Base-by-base conservation (phyloP, 1,140 invertebrate species). In the Heliconius hermathena region DNA sequence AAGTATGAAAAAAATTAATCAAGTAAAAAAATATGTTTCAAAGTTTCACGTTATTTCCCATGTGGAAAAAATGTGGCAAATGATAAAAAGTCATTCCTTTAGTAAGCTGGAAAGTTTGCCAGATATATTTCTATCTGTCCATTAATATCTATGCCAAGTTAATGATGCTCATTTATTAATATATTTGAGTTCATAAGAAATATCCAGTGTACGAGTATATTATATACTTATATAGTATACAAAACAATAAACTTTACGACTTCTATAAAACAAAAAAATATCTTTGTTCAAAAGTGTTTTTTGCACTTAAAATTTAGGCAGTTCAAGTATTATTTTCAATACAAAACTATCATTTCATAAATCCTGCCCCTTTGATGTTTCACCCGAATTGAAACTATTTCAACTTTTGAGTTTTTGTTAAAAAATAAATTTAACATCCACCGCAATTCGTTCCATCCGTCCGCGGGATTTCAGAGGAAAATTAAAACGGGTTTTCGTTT, bases 321-420 rank as follows among this genome's bases (percentile, higher is more conserved):
- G 20, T 57, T 57, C 18, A 22, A 57, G 54, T 57, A 57, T 57
- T 57, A 57, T 57, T 9, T 22, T 57, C 18, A 57, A 57, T 22
- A 57, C 54, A 57, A 38, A 75, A 75, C 36, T 36, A 60, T 16
- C 22, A 66, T 29, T 29, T 3, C 60, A 66, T 66, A 66, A 66
- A 70, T 41, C 26, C 57, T 74, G 71, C 73, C 54, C 38, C 38
- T 78, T 71, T 60, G 73, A 66, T 73, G 29, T 79, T 73, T 46
- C 57, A 22, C 11, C 74, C 18, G 73, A 80, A 80, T 79, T 72
- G 74, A 79, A 79, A 79, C 66, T 75, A 79, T 79, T 72, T 79
- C 20, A 75, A 75, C 46, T 36, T 75, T 38, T 49, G 73, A 49
- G 8, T 75, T 79, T 75, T 75, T 75, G 66, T 72, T 29, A 29